Evolutionary conservation across 2,797 vertebrate genomes (phyloP).

Genomic region (Anniella stebbinsi): DNA sequence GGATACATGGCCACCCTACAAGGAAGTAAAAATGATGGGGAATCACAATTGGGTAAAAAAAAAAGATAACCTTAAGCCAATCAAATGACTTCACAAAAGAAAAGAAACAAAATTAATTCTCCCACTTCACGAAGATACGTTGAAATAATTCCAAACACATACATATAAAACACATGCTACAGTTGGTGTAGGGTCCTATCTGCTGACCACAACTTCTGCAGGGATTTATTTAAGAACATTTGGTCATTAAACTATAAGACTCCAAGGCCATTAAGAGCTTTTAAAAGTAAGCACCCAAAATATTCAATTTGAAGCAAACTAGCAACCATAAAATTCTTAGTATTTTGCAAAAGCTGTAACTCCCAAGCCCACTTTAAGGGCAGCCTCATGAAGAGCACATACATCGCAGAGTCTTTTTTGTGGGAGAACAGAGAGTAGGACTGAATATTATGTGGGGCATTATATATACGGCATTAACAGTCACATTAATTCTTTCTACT

Average conservation of each 20-base stretch:
- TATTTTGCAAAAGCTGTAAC: neutral
- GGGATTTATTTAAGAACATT: neutral
- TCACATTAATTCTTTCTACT: conserved; percentile 50
- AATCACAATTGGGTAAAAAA: neutral
- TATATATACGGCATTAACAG: conserved; percentile 37
- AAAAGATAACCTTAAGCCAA: neutral
- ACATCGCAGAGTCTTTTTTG: neutral
- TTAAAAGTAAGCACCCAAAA: neutral
- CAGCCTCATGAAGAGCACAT: conserved; percentile 28
- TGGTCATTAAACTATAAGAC: neutral
- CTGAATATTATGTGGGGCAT: conserved; percentile 15
- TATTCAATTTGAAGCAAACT: neutral
- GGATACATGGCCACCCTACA: neutral
- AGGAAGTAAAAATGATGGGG: neutral
- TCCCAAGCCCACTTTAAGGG: neutral
- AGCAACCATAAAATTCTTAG: neutral
- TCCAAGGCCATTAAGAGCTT: neutral
- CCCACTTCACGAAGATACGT: neutral
- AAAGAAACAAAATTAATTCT: neutral
- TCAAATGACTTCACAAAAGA: neutral
- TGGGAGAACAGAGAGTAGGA: conserved; percentile 52
- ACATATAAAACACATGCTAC: neutral
- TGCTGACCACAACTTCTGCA: neutral
- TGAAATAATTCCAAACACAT: neutral
- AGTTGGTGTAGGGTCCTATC: neutral